phyloP scores from a whole-genome alignment of 2,888 invertebrate genomes.

The Hyles lineata region DNA sequence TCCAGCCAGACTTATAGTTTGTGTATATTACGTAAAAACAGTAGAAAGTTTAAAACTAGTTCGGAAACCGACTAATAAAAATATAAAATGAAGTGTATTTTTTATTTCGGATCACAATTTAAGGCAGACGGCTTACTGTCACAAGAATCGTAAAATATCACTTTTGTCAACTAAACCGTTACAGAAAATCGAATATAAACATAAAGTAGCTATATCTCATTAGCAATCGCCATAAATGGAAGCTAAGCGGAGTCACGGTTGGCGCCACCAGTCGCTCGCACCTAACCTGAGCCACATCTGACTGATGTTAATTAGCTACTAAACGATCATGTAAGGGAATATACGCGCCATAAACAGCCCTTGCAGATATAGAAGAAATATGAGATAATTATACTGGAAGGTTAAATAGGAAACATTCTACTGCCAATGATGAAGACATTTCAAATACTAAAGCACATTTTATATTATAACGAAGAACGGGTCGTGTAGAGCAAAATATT shows the following conservation, averaged over 20 bases:
- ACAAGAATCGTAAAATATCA: not conserved
- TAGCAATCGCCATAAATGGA: conserved; percentile 58
- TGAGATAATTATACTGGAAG: conserved; percentile 31
- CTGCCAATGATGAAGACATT: conserved; percentile 23
- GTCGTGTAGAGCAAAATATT: conserved; percentile 20
- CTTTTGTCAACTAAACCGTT: not conserved
- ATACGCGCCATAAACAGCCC: conserved; percentile 38
- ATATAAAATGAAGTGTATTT: not conserved
- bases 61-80: not conserved
- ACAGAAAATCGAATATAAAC: conserved; percentile 16
- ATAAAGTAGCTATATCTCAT: conserved; percentile 50
- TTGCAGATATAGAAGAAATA: conserved; percentile 34
- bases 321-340: conserved; percentile 44
- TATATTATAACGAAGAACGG: not conserved
- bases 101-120: not conserved
- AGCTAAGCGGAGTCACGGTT: conserved; percentile 47
- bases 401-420: conserved; percentile 27
- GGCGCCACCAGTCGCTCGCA: conserved; percentile 67
- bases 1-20: conserved; percentile 21
- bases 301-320: conserved; percentile 50
- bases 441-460: conserved; percentile 5
- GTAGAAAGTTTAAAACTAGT: conserved; percentile 21
- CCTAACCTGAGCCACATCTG: conserved; percentile 51
- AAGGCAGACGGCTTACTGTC: not conserved
- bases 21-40: conserved; percentile 11